A percentile compares a stretch with the other conserved stretches of the same genome.
These are phyloP conservation scores for Sebastiscus tertius DNA, from an alignment of 2,797 vertebrate species.

Conservation along the genomic window DNA sequence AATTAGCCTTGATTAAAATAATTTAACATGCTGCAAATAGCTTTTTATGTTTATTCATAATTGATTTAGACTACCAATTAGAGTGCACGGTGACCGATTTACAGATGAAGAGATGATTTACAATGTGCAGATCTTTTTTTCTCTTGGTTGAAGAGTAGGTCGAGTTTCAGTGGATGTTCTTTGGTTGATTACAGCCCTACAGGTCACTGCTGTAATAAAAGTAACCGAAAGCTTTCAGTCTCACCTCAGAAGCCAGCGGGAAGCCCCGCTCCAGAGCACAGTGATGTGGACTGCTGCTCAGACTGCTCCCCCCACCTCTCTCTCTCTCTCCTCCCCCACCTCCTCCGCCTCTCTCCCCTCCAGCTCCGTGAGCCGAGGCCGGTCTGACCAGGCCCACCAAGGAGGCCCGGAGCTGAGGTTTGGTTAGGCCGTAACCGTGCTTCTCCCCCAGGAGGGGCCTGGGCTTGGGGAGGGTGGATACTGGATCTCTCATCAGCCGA, in stretches of 20 bases:
- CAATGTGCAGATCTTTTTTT: no score
- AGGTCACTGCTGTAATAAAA: not conserved
- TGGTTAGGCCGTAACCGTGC: constrained; percentile 69
- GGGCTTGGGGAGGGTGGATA: constrained; percentile 87
- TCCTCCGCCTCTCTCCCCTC: constrained; percentile 39
- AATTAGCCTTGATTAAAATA: no score
- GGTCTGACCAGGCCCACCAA: constrained; percentile 72
- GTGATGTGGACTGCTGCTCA: constrained; percentile 77
- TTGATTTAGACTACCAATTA: not conserved
- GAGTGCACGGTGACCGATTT: not conserved
- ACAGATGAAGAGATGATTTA: not conserved
- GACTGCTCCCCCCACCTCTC: constrained; percentile 51
- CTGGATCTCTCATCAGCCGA: constrained; percentile 83
- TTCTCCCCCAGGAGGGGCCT: constrained; percentile 71
- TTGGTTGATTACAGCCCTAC: not conserved
- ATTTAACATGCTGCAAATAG: not conserved
- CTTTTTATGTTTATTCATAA: not conserved
- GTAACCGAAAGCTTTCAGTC: not conserved
- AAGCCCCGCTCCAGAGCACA: constrained; percentile 65
- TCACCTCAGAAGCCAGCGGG: constrained; percentile 64
- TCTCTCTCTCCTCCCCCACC: constrained; percentile 43
- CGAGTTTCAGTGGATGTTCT: not conserved
- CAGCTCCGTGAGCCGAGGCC: constrained; percentile 68
- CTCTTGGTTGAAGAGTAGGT: no score
- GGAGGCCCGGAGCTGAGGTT: constrained; percentile 51